These are phyloP conservation scores for Paelopatides confundens DNA, from an alignment of 53 echinoderm and acorn worm species.

Conservation along the genomic window DNA sequence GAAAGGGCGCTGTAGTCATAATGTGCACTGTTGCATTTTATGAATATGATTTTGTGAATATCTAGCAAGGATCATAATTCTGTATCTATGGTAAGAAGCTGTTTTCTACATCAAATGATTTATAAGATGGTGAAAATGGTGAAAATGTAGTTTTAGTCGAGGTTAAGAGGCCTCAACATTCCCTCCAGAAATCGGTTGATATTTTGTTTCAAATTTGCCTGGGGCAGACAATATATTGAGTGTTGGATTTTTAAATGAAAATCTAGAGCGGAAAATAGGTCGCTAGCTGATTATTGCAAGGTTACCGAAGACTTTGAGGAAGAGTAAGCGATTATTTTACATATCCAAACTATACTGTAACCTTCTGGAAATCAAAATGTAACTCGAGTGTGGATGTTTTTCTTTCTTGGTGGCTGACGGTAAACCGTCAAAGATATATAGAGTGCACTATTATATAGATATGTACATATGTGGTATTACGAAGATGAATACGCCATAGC, in stretches of 20 bases:
- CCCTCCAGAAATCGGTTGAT: slow-evolving; percentile 37
- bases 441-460: too few species aligned
- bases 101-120: slow-evolving; percentile 8
- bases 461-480: too few species aligned
- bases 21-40: too few species aligned
- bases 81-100: slow-evolving; percentile 1
- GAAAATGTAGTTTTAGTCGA: background rate
- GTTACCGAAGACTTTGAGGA: background rate
- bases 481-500: too few species aligned
- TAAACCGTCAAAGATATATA: too few species aligned
- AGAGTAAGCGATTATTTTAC: background rate
- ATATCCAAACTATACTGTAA: too few species aligned
- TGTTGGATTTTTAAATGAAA: slow-evolving; percentile 25
- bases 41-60: background rate
- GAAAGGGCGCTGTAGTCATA: too few species aligned
- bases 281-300: slow-evolving; percentile 21
- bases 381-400: too few species aligned
- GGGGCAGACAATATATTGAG: background rate
- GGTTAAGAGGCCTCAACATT: slow-evolving; percentile 37
- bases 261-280: slow-evolving; percentile 25
- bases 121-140: background rate
- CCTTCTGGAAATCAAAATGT: too few species aligned
- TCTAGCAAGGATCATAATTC: background rate
- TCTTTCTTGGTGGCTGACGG: too few species aligned
- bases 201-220: slow-evolving; percentile 44